phyloP scores from a whole-genome alignment of 2,113 vertebrate genomes.

The Pollachius pollachius region DNA sequence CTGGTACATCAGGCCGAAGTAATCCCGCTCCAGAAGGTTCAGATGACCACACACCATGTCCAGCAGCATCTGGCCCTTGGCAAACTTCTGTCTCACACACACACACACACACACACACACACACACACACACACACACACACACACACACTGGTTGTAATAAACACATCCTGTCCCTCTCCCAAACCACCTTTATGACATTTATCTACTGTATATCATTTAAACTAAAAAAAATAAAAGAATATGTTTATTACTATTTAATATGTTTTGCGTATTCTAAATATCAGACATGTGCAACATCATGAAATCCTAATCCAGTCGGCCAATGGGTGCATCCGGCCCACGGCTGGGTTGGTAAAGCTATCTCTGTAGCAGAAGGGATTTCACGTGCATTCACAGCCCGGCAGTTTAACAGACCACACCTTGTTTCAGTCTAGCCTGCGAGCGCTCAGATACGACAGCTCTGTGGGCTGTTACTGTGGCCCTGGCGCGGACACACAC shows the following conservation, averaged over 20 bases:
- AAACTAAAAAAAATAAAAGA: too few species aligned
- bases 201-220: too few species aligned
- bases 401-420: background rate
- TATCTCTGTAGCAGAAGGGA: background rate
- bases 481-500: conserved; percentile 14
- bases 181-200: too few species aligned
- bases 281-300: too few species aligned
- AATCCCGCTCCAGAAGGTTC: conserved; percentile 80
- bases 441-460: background rate
- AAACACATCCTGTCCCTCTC: too few species aligned
- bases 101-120: background rate
- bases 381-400: background rate
- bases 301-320: too few species aligned
- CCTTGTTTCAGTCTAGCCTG: background rate
- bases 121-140: conserved; percentile 28
- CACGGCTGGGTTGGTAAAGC: background rate
- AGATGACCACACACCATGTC: conserved; percentile 80
- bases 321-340: too few species aligned
- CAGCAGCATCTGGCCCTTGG: conserved; percentile 73
- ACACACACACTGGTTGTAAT: background rate
- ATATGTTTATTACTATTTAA: too few species aligned
- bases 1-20: conserved; percentile 74
- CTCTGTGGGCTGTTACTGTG: too few species aligned
- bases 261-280: too few species aligned
- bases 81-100: conserved; percentile 64